Base-by-base conservation (phyloP, 2,888 invertebrate genomes). In the Lepidocyrtoides sp. region DNA sequence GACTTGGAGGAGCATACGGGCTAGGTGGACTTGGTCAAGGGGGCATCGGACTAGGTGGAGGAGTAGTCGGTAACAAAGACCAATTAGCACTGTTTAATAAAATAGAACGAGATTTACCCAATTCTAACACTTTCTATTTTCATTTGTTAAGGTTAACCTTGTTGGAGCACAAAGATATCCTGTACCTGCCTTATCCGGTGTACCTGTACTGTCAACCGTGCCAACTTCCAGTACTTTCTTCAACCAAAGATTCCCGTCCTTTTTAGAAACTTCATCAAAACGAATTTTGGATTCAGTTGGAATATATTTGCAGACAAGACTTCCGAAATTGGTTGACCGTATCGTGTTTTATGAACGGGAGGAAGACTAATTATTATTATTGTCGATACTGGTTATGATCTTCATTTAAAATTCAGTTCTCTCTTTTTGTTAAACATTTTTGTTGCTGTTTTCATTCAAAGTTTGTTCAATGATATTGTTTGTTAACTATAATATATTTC, bases 271-370 rank as follows among this genome's bases (percentile, higher is more conserved):
- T 2, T 83, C 91, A 14, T 90, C 63, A 36, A 89, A 63, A 79
- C 82, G 91, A 66, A 41, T 92, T 75, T 83, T 90, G 12, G 88
- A 92, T 77, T 90, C 91, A 51, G 41, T 92, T 72, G 92, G 91
- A 84, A 77, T 75, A 2, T 92, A 92, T 72, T 36, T 91, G 14
- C 90, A 90, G 20, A 48, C 87, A 1, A 82, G 92, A 77, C 57
- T 92, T 81, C 92, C 92, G 0, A 51, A 54, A 7, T 32, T 92
- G 1, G 79, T 92, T 3, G 89, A 89, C 63, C 89, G 91, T 48
- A 20, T 90, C 29, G 75, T 92, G 7, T 60, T 89, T 54, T 41
- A 72, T 32, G 86, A 89, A 60, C 75, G 90, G 10, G 91, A 89
- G 26, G 91, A 91, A n/a, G 77, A 91, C 23, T 89, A 89, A 89